These are phyloP conservation scores for Pycnonotus jocosus DNA, from an alignment of 2,113 vertebrate genomes.

Conservation along the genomic window DNA sequence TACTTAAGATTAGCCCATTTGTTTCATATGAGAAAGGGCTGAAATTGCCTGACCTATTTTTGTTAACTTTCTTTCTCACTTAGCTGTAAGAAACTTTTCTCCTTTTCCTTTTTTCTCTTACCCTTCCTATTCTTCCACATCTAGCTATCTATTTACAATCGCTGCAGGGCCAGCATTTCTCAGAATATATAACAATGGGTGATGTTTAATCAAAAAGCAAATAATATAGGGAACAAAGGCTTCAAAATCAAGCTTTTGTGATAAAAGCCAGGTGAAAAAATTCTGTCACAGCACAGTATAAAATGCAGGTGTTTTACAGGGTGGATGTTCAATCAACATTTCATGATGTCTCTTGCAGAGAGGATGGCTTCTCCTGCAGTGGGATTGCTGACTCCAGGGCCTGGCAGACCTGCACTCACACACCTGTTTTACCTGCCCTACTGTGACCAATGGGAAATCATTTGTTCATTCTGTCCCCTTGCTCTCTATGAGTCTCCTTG, in stretches of 20 bases:
- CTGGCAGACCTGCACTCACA: background rate
- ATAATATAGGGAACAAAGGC: background rate
- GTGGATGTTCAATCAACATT: background rate
- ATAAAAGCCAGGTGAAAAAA: background rate
- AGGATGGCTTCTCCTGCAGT: background rate
- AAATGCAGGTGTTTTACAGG: background rate
- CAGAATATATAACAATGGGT: background rate
- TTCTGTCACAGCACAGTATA: background rate
- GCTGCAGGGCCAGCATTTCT: constrained; percentile 15
- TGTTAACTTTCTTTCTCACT: constrained; percentile 5
- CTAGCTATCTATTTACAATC: background rate
- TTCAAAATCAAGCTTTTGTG: constrained; percentile 39
- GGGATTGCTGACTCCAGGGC: background rate
- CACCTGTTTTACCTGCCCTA: background rate
- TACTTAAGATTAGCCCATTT: constrained; percentile 14
- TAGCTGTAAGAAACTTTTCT: background rate
- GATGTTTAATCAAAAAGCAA: constrained; percentile 44
- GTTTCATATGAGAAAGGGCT: background rate
- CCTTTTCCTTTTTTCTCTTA: background rate
- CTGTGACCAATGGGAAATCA: background rate
- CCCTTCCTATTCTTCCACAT: background rate
- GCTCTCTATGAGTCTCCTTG: background rate
- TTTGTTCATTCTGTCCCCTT: background rate
- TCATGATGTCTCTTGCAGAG: background rate
- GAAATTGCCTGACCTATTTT: constrained; percentile 32